A percentile compares a stretch with the other conserved stretches of the same genome.
Conservation (phyloP, 2,113 vertebrate species). For the Suncus etruscus region DNA sequence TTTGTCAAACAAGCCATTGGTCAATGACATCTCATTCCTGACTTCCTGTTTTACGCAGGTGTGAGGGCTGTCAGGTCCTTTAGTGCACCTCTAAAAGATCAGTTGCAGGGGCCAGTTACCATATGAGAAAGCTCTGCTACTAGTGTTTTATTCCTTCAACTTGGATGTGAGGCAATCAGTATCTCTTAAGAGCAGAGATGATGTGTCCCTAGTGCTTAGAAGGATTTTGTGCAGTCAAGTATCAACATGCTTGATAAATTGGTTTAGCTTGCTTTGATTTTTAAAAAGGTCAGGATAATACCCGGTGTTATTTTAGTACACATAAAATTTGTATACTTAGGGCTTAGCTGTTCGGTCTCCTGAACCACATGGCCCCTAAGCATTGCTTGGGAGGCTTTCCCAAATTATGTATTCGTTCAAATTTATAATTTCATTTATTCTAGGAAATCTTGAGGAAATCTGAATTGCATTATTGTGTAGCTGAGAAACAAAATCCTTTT, state of each 20-base stretch:
- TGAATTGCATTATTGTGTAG: constrained; percentile 10
- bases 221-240: not conserved
- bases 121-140: not conserved
- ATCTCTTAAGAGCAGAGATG: constrained; percentile 31
- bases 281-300: constrained; percentile 35
- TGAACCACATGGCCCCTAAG: too few species aligned
- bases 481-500: constrained; percentile 42
- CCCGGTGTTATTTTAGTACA: constrained; percentile 1
- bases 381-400: too few species aligned
- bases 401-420: not conserved
- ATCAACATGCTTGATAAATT: constrained; percentile 40
- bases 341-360: too few species aligned
- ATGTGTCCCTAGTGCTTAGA: not conserved
- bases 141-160: constrained; percentile 10
- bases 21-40: not conserved
- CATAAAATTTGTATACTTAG: not conserved
- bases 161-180: constrained; percentile 41
- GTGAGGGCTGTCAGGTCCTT: not conserved
- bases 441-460: not conserved
- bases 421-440: constrained; percentile 43
- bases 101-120: not conserved
- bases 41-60: constrained; percentile 29
- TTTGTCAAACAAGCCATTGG: not conserved
- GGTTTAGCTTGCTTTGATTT: not conserved
- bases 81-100: not conserved